These are phyloP conservation scores for Vesta saturnalis DNA, from an alignment of 2,888 invertebrate species.

Conservation along the genomic window DNA sequence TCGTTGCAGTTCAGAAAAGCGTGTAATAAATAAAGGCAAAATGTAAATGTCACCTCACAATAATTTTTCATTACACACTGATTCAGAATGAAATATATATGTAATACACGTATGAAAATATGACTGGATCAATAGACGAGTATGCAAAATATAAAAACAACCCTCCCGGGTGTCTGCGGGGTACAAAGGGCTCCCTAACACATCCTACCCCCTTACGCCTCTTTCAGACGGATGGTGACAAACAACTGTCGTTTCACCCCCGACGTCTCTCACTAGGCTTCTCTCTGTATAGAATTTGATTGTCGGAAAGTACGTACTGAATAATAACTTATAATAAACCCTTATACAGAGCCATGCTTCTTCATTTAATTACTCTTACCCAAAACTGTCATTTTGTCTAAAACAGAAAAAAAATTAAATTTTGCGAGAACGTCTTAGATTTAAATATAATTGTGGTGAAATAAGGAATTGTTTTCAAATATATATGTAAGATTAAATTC, in stretches of 20 bases:
- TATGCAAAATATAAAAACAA: slow-evolving; percentile 58
- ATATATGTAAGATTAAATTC: too few relatives aligned
- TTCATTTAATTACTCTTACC: neutral
- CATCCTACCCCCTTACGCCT: slow-evolving; percentile 44
- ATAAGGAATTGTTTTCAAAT: too few relatives aligned
- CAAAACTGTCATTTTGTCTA: neutral
- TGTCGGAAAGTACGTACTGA: slow-evolving; percentile 34
- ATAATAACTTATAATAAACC: slow-evolving; percentile 9
- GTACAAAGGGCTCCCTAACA: slow-evolving; percentile 44
- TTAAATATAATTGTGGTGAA: too few relatives aligned
- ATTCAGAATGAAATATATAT: slow-evolving; percentile 54
- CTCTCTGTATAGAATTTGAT: slow-evolving; percentile 53
- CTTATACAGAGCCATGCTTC: neutral
- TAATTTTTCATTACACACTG: slow-evolving; percentile 53
- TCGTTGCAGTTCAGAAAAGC: slow-evolving; percentile 41
- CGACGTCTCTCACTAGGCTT: slow-evolving; percentile 43
- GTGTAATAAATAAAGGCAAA: slow-evolving; percentile 50
- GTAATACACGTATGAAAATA: slow-evolving; percentile 57
- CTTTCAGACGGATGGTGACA: slow-evolving; percentile 54
- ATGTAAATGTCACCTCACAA: slow-evolving; percentile 52
- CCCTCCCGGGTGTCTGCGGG: slow-evolving; percentile 48
- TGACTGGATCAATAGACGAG: slow-evolving; percentile 58
- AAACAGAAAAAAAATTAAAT: too few relatives aligned
- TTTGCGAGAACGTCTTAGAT: too few relatives aligned
- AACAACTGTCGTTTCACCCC: slow-evolving; percentile 57